Base-by-base conservation (phyloP, 2,888 invertebrate genomes). In the Epinotia demarniana region DNA sequence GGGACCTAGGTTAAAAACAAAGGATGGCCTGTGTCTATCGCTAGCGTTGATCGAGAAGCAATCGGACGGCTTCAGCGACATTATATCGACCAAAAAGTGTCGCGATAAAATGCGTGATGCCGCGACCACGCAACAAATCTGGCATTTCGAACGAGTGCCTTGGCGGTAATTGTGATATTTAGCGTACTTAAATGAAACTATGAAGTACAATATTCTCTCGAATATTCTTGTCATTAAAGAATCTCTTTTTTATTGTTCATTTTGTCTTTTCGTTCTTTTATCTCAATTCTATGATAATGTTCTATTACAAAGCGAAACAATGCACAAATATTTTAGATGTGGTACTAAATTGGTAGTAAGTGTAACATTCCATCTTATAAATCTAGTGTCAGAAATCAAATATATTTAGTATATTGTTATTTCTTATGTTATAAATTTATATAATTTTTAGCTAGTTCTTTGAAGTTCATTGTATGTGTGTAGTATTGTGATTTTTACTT, bases 111-210 rank as follows among this genome's bases (percentile, higher is more conserved):
- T 69, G 69, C 69, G 58, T 60, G 69, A 69, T 12, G 3, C 69
- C 46, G 69, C 43, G 49, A 92, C 94, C 73, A 85, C 89, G 49
- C 93, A 95, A 72, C 97, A 97, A 87, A 95, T 95, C 82, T 97
- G 97, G 97, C 90, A 91, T 82, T 92, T 97, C 77, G 96, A 96
- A 87, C 85, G 94, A 74, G 95, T 97, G 82, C 91, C 95, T 83
- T 97, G 97, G 97, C 95, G 95, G 80, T 95, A 80, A 82, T 80
- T 82, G 82, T 85, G 83, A 84, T 86, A 83, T 81, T 71, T 72
- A 75, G 61, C 23, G 67, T 67, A 61, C 60, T 43, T 72, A 61
- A 70, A 33, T 62, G 12, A 53, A 66, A 53, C 49, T 11, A 58
- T 68, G 11, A 58, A 58, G 46, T 69, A 69, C 69, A 43, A 69